A percentile compares a stretch with the other conserved stretches of the same genome.
Conservation (phyloP, 2,113 vertebrate genomes). For the Tupaia tana region DNA sequence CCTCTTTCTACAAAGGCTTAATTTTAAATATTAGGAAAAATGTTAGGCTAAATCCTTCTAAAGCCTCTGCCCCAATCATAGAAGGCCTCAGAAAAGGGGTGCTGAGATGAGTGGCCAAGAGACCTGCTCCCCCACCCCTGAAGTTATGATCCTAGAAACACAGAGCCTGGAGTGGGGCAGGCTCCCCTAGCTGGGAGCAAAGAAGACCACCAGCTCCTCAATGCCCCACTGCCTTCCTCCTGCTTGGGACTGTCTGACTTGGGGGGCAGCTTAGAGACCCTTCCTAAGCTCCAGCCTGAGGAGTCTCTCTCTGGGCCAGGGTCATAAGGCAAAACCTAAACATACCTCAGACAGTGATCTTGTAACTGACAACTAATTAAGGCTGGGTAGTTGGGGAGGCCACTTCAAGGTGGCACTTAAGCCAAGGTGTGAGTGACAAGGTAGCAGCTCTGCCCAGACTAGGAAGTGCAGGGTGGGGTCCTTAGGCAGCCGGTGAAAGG, state of each 20-base stretch:
- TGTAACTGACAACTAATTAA: neutral
- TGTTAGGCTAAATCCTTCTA: rapidly evolving
- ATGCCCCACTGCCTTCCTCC: neutral
- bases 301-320: neutral
- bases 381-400: neutral
- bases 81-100: rapidly evolving
- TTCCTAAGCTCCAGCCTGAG: neutral
- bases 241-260: neutral
- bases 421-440: rapidly evolving
- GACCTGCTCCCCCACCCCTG: no score
- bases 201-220: neutral
- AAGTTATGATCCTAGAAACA: neutral
- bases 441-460: neutral
- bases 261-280: neutral
- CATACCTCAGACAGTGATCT: rapidly evolving
- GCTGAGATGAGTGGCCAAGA: neutral
- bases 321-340: neutral
- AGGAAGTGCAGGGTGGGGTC: neutral
- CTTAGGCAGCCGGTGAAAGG: neutral
- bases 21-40: rapidly evolving
- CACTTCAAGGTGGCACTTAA: neutral
- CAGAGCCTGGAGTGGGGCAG: neutral
- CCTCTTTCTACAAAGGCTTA: rapidly evolving
- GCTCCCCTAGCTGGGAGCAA: neutral
- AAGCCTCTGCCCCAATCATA: neutral